These are phyloP conservation scores for Proterorhinus semilunaris DNA, from an alignment of 2,113 vertebrate species.

Conservation along the genomic window DNA sequence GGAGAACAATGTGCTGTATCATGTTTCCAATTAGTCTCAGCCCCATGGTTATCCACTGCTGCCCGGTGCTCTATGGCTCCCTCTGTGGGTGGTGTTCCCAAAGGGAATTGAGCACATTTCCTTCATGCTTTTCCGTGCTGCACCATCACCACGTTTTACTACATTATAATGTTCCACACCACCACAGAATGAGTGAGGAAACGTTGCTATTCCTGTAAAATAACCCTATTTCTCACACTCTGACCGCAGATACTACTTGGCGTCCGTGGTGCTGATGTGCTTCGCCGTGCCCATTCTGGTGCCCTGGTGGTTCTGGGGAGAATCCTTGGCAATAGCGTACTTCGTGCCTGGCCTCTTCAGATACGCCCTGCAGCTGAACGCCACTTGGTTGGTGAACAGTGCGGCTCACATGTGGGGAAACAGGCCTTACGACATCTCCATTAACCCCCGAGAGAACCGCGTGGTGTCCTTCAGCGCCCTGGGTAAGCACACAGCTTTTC, in stretches of 20 bases:
- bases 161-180: too few species aligned
- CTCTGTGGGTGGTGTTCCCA: too few species aligned
- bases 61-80: too few species aligned
- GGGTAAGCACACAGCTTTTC: conserved; percentile 71
- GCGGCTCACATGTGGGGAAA: conserved; percentile 93
- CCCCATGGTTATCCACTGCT: too few species aligned
- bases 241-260: conserved; percentile 82
- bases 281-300: conserved; percentile 83
- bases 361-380: conserved; percentile 82
- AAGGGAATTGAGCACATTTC: too few species aligned
- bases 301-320: conserved; percentile 90
- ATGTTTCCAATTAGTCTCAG: too few species aligned
- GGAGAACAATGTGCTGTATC: too few species aligned
- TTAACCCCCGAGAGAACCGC: conserved; percentile 87
- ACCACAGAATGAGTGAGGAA: too few species aligned
- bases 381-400: conserved; percentile 93
- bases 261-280: conserved; percentile 82
- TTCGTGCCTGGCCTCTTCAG: conserved; percentile 84
- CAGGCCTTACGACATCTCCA: conserved; percentile 85
- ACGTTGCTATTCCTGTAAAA: too few species aligned
- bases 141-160: too few species aligned
- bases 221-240: neutral
- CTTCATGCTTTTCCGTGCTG: too few species aligned
- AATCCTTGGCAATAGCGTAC: conserved; percentile 77
- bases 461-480: conserved; percentile 85